Base-by-base conservation (phyloP, 2,888 invertebrate genomes). In the Trichacis sp. region DNA sequence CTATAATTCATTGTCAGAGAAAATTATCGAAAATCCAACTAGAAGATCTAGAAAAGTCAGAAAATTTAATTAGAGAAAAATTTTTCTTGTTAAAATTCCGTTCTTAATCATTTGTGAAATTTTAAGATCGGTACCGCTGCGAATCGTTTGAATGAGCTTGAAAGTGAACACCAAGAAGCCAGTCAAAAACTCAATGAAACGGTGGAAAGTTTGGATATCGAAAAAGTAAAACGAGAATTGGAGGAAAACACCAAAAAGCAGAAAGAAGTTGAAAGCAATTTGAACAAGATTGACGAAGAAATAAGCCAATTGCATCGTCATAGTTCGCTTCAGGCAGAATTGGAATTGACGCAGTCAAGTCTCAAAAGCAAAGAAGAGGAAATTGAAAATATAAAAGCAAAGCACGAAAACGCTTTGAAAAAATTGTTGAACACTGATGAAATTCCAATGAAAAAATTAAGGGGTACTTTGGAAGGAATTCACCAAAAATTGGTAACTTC, bases 371-470 rank as follows among this genome's bases (percentile, higher is more conserved):
- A 87, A 81, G 78, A 90, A 85, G 81, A 87, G 77, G 87, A 93
- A 86, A 82, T 92, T 73, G 80, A 87, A 77, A 81, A 87, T 76
- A 83, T 93, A 9, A 90, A 88, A 79, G 89, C 89, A 65, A 93
- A 92, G 77, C 91, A 94, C 75, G 88, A 87, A 52, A 87, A 89
- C 9, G 87, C 88, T 12, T 85, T 96, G 19, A 86, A 87, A 3
- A 87, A 88, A 69, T 78, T 96, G 8, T 87, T 95, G 29, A 87
- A 87, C 0, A 85, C 57, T 2, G 64, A 86, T 6, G 85, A 87
- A 6, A 85, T 92, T 70, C 91, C 94, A 0, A 87, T 90, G 55
- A 85, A 84, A 1, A 89, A 91, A 73, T 86, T 90, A 45, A 88
- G 88, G 73, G 84, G 84, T 30, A 80, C 84, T 2, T 76, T 92